These are phyloP conservation scores for Sycophila texana DNA, from an alignment of 2,888 invertebrate genomes.

Conservation along the genomic window DNA sequence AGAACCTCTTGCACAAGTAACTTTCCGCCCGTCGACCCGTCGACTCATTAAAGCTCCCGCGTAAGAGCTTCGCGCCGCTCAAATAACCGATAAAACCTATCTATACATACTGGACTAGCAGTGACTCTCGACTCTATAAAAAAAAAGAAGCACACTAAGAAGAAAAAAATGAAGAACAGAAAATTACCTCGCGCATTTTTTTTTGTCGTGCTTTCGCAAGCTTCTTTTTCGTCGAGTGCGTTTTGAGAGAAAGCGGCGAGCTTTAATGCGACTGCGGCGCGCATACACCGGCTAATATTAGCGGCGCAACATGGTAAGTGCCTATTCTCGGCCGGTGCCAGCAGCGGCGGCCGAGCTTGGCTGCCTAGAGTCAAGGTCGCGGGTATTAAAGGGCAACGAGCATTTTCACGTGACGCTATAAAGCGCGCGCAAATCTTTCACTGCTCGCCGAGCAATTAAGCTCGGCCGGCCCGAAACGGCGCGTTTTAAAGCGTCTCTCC, in stretches of 20 bases:
- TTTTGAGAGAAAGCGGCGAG: not conserved
- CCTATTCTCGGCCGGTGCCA: slow-evolving; percentile 70
- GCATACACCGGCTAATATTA: slow-evolving; percentile 72
- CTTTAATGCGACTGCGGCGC: slow-evolving; percentile 31
- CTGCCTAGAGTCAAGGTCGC: slow-evolving; percentile 74
- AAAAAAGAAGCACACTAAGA: too few relatives aligned
- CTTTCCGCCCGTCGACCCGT: not conserved
- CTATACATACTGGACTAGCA: too few relatives aligned
- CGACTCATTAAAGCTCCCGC: too few relatives aligned
- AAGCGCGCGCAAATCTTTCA: slow-evolving; percentile 16
- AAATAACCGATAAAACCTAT: too few relatives aligned
- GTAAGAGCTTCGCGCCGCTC: too few relatives aligned
- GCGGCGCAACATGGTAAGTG: slow-evolving; percentile 70
- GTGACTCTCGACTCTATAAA: too few relatives aligned
- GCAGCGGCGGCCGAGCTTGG: slow-evolving; percentile 60
- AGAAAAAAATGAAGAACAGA: too few relatives aligned
- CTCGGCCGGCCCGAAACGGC: too few relatives aligned
- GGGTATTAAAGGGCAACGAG: slow-evolving; percentile 65
- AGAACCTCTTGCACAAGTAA: slow-evolving; percentile 26
- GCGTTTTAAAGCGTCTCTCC: too few relatives aligned
- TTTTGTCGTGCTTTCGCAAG: slow-evolving; percentile 3
- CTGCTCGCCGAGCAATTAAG: not conserved
- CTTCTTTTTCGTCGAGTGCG: not conserved
- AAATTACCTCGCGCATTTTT: too few relatives aligned
- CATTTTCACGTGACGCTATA: slow-evolving; percentile 22